Conservation (phyloP, 2,797 vertebrate species). For the Loris lydekkerianus region DNA sequence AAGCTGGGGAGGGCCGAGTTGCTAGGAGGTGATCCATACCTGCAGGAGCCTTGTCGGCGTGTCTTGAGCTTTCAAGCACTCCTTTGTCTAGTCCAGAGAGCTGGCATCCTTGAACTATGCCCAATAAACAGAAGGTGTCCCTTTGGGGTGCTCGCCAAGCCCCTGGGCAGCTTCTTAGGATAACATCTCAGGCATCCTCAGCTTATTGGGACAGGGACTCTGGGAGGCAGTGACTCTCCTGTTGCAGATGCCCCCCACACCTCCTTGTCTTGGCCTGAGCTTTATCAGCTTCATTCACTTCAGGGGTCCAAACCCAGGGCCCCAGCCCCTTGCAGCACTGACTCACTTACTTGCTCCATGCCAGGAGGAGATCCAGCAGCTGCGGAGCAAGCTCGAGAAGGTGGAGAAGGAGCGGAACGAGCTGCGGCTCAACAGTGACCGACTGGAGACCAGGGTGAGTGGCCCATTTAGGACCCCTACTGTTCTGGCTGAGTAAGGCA, state of each 20-base stretch:
- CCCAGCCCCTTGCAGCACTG: background rate
- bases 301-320: background rate
- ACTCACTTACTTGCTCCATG: background rate
- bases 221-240: background rate
- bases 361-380: slow-evolving; percentile 97
- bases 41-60: background rate
- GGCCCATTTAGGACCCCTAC: background rate
- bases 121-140: background rate
- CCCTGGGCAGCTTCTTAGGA: background rate
- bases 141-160: background rate
- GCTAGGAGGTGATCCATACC: background rate
- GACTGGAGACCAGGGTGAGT: slow-evolving; percentile 95
- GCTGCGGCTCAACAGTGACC: slow-evolving; percentile 95
- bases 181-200: background rate
- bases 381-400: slow-evolving; percentile 95
- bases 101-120: background rate
- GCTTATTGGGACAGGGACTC: background rate
- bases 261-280: background rate
- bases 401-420: slow-evolving; percentile 98
- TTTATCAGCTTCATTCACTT: background rate
- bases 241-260: background rate
- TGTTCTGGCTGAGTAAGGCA: slow-evolving; percentile 23
- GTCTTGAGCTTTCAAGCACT: background rate
- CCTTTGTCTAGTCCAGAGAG: slow-evolving; percentile 18
- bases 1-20: background rate